A percentile compares a stretch with the other conserved stretches of the same genome.
These are phyloP conservation scores for Actinernus sp. DNA, from an alignment of 92 coral and sea anemone species.

Conservation along the genomic window DNA sequence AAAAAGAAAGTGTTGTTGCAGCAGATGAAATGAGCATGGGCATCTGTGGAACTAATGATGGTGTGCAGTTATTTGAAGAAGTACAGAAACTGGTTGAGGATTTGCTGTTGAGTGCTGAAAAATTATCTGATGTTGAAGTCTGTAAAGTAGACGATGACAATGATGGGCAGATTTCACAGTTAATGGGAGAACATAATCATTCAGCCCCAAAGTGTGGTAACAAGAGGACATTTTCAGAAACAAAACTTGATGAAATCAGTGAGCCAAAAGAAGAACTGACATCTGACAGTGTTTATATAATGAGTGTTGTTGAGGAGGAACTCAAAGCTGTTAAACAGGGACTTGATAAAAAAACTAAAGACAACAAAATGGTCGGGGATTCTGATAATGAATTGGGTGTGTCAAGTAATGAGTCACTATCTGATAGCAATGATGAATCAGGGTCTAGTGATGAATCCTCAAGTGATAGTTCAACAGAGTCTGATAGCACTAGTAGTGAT, in stretches of 20 bases:
- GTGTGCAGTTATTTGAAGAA: neutral
- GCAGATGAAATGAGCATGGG: neutral
- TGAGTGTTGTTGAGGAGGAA: slow-evolving; percentile 36
- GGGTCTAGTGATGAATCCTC: neutral
- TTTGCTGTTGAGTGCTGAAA: no score
- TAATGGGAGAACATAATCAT: no score
- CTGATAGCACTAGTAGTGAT: slow-evolving; percentile 26
- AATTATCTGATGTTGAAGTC: no score
- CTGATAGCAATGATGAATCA: slow-evolving; percentile 4
- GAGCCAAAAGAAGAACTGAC: neutral
- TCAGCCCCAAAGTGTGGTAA: no score
- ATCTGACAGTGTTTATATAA: slow-evolving; percentile 23
- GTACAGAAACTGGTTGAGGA: neutral
- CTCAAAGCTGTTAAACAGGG: slow-evolving; percentile 21
- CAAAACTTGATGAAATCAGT: neutral
- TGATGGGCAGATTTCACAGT: no score
- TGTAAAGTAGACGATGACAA: no score
- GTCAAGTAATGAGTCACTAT: slow-evolving; percentile 42
- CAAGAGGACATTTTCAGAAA: no score
- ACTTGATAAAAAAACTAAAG: neutral
- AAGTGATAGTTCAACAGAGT: slow-evolving; percentile 50
- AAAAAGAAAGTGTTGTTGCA: neutral
- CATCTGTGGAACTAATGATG: neutral
- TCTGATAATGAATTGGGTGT: slow-evolving; percentile 51
- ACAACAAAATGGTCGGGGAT: slow-evolving; percentile 13